phyloP scores from a whole-genome alignment of 2,797 vertebrate genomes.

The Lepus oiostolus region DNA sequence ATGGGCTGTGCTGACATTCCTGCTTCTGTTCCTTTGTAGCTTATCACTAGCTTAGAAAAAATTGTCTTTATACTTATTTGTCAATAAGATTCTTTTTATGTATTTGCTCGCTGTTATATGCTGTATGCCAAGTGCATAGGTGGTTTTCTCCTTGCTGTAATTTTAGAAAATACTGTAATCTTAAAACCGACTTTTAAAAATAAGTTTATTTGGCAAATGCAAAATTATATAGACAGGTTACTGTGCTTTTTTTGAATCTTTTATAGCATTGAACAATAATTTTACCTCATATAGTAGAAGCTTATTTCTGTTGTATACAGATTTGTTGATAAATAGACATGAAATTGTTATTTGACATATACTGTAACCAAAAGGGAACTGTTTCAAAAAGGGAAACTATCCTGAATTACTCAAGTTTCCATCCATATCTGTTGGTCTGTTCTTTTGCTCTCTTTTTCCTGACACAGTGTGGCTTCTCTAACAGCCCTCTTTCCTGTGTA shows the following conservation, averaged over 20 bases:
- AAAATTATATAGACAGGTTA: slow-evolving; percentile 31
- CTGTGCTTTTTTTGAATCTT: slow-evolving; percentile 31
- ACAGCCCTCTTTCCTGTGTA: slow-evolving; percentile 91
- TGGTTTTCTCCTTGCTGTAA: neutral
- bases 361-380: slow-evolving; percentile 21
- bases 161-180: slow-evolving; percentile 26
- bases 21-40: slow-evolving; percentile 51
- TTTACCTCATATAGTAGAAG: slow-evolving; percentile 45
- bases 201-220: slow-evolving; percentile 42
- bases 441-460: slow-evolving; percentile 80
- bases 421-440: slow-evolving; percentile 80
- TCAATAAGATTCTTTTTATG: slow-evolving; percentile 54
- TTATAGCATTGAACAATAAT: slow-evolving; percentile 52
- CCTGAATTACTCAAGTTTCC: slow-evolving; percentile 75
- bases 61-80: slow-evolving; percentile 37
- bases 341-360: slow-evolving; percentile 68
- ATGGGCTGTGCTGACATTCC: neutral
- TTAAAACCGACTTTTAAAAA: slow-evolving; percentile 66
- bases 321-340: slow-evolving; percentile 57
- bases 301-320: slow-evolving; percentile 47
- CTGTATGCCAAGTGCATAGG: slow-evolving; percentile 30
- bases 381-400: slow-evolving; percentile 45
- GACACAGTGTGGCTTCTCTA: slow-evolving; percentile 89
- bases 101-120: slow-evolving; percentile 61
- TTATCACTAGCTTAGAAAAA: slow-evolving; percentile 47